phyloP scores from a whole-genome alignment of 2,888 invertebrate genomes.

The Eristalinus sepulchralis region DNA sequence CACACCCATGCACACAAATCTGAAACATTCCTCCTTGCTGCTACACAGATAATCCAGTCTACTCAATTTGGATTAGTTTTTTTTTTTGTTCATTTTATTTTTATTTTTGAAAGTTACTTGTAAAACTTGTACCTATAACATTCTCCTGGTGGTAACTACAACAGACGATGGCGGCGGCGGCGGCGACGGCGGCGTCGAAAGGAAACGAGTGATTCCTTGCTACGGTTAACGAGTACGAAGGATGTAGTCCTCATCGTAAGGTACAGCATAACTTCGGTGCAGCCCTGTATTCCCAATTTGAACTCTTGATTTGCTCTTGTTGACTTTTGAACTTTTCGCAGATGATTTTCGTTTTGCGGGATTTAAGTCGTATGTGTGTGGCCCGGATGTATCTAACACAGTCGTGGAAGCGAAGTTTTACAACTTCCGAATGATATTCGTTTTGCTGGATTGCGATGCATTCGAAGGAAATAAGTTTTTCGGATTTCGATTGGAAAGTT shows the following conservation, averaged over 20 bases:
- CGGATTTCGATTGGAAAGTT: constrained; percentile 55
- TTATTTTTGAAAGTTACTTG: constrained; percentile 56
- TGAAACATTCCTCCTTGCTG: neutral
- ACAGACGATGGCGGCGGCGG: neutral
- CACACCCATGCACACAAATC: neutral
- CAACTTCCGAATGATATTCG: constrained; percentile 60
- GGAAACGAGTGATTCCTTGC: constrained; percentile 32
- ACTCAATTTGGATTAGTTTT: constrained; percentile 58
- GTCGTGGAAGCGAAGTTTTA: constrained; percentile 56
- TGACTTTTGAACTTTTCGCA: constrained; percentile 64
- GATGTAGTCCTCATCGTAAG: constrained; percentile 40
- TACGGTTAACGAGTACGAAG: constrained; percentile 55
- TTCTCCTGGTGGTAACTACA: constrained; percentile 50
- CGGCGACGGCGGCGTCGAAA: neutral
- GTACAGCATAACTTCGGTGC: constrained; percentile 10
- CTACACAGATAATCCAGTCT: constrained; percentile 64
- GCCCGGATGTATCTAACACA: neutral
- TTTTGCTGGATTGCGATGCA: constrained; percentile 56
- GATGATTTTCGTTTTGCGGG: constrained; percentile 50
- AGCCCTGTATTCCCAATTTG: constrained; percentile 58
- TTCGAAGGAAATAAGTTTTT: constrained; percentile 50
- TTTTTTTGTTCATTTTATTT: constrained; percentile 9
- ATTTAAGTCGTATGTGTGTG: neutral
- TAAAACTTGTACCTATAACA: constrained; percentile 58
- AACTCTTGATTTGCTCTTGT: constrained; percentile 70